Percentiles rank a stretch among this genome's conserved stretches.
These are phyloP conservation scores for Ectropis crepuscularia DNA, from an alignment of 2,888 invertebrate species.

Conservation along the genomic window DNA sequence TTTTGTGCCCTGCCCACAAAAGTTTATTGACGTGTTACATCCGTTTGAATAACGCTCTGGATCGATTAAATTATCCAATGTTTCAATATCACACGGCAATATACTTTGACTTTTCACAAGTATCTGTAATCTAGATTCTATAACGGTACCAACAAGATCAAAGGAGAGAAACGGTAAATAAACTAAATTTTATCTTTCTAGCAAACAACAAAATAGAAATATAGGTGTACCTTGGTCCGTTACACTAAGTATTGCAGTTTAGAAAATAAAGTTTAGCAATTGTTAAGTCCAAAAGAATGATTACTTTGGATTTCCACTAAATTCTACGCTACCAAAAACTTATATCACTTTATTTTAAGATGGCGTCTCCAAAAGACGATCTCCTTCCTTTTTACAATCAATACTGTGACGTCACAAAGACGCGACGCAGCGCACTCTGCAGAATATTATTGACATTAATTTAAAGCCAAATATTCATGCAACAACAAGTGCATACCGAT, in stretches of 20 bases:
- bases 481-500: slow-evolving; percentile 7
- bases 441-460: slow-evolving; percentile 44
- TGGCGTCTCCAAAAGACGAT: slow-evolving; percentile 84
- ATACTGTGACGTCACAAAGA: slow-evolving; percentile 84
- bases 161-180: slow-evolving; percentile 76
- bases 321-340: slow-evolving; percentile 86
- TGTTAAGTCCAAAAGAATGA: slow-evolving; percentile 72
- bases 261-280: slow-evolving; percentile 74
- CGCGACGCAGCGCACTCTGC: slow-evolving; percentile 69
- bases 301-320: slow-evolving; percentile 81
- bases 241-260: slow-evolving; percentile 86
- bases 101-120: slow-evolving; percentile 43
- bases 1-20: slow-evolving; percentile 77
- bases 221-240: slow-evolving; percentile 91
- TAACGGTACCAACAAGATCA: slow-evolving; percentile 73
- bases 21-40: slow-evolving; percentile 84
- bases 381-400: slow-evolving; percentile 77
- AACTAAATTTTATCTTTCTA: slow-evolving; percentile 67
- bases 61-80: slow-evolving; percentile 67
- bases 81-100: slow-evolving; percentile 39
- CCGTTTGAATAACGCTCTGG: slow-evolving; percentile 70
- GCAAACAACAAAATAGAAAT: slow-evolving; percentile 75
- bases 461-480: slow-evolving; percentile 19
- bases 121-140: slow-evolving; percentile 52
- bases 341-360: slow-evolving; percentile 85